Evolutionary conservation across 2,113 vertebrate species (phyloP).

Genomic region (Stictonetta naevosa): DNA sequence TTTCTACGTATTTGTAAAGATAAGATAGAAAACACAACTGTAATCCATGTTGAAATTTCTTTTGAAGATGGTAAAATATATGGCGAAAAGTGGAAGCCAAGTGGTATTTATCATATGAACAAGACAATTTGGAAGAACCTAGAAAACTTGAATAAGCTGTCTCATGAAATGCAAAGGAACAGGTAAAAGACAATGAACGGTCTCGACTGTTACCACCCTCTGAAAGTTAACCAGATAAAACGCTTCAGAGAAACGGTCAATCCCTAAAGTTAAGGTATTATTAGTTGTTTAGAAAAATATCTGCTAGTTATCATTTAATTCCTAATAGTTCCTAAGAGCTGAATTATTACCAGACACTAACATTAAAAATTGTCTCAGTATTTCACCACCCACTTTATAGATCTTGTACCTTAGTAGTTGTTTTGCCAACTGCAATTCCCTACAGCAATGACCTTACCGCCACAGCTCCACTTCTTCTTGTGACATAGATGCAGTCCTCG

Average conservation of each 20-base stretch:
- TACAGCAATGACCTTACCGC: constrained; percentile 79
- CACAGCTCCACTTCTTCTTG: constrained; percentile 82
- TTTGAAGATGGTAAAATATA: not conserved
- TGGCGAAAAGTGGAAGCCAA: not conserved
- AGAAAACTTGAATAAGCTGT: not conserved
- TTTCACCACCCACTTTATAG: not conserved
- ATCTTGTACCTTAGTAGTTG: not conserved
- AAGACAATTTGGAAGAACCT: not conserved
- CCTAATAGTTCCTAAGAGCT: not conserved
- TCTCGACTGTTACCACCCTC: not conserved
- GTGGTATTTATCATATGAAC: not conserved
- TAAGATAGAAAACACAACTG: not conserved
- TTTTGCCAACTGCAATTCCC: not conserved
- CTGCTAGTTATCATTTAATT: not conserved
- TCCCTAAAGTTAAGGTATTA: not conserved
- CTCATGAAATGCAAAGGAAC: not conserved
- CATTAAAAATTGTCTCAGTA: not conserved
- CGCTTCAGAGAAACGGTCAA: not conserved
- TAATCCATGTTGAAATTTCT: not conserved
- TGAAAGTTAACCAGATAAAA: not conserved
- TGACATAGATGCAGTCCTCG: constrained; percentile 81
- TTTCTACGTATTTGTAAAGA: not conserved
- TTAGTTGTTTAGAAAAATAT: too few relatives aligned
- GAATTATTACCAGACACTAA: not conserved
- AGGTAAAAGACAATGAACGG: not conserved